Conservation (phyloP, 2,888 invertebrate species). For the Nemotelus nigrinus region DNA sequence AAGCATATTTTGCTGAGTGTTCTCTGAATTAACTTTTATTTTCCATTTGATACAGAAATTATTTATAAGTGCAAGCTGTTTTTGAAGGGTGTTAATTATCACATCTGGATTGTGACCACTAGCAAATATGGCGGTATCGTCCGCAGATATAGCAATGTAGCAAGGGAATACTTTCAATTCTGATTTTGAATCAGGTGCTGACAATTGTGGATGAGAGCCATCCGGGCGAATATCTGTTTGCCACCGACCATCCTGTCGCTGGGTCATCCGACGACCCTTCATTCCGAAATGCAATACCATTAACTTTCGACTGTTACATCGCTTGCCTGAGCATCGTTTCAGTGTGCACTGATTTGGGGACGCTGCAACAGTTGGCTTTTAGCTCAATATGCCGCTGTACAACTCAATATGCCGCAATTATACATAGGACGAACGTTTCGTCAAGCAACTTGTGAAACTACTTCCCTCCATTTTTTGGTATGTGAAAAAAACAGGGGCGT, state of each 20-base stretch:
- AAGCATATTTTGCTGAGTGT: no score
- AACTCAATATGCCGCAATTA: constrained; percentile 63
- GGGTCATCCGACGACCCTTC: constrained; percentile 84
- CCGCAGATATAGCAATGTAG: no score
- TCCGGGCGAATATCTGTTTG: constrained; percentile 73
- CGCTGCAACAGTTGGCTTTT: constrained; percentile 77
- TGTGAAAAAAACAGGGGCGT: no score
- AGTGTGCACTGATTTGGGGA: constrained; percentile 72
- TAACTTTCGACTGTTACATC: constrained; percentile 82
- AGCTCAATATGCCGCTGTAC: constrained; percentile 74
- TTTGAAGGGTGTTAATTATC: no score
- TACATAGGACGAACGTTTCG: no score
- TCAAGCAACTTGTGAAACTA: no score
- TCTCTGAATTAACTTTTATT: no score
- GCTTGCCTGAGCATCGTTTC: constrained; percentile 81
- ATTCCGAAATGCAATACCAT: constrained; percentile 76
- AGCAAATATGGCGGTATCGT: no score
- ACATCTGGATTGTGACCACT: no score
- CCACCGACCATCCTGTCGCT: constrained; percentile 76
- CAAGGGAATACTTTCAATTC: constrained; percentile 60
- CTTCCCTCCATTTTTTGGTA: no score
- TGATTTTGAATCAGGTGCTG: constrained; percentile 81
- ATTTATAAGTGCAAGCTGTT: no score
- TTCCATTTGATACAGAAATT: no score
- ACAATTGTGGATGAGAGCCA: constrained; percentile 77